Conservation (phyloP, 2,113 vertebrate genomes). For the Polypterus bichir region DNA sequence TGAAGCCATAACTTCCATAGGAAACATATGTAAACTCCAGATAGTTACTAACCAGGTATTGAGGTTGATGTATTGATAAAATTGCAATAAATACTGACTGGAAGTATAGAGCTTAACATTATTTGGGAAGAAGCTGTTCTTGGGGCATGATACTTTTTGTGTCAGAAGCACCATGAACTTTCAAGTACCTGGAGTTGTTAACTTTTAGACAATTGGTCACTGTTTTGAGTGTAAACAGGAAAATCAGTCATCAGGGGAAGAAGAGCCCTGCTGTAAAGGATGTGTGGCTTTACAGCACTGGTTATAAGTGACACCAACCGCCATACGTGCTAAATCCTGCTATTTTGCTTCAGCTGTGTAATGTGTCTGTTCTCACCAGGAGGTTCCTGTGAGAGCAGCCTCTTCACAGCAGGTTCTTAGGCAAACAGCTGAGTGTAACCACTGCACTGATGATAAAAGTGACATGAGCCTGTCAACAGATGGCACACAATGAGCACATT, state of each 20-base stretch:
- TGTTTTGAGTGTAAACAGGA: slow-evolving; percentile 33
- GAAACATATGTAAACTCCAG: too few relatives aligned
- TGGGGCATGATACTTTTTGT: too few relatives aligned
- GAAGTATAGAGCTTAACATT: too few relatives aligned
- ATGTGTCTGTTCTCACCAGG: slow-evolving; percentile 46
- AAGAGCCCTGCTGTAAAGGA: background rate
- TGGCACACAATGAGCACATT: slow-evolving; percentile 2
- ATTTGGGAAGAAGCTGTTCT: too few relatives aligned
- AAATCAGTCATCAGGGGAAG: slow-evolving; percentile 12
- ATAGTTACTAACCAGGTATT: too few relatives aligned
- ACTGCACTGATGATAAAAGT: slow-evolving; percentile 32
- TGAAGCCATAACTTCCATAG: too few relatives aligned
- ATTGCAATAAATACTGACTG: too few relatives aligned
- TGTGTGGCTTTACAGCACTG: background rate
- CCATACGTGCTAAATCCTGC: slow-evolving; percentile 1
- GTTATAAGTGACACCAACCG: background rate
- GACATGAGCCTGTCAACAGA: slow-evolving; percentile 42
- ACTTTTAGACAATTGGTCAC: slow-evolving; percentile 13
- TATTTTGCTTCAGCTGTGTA: slow-evolving; percentile 33
- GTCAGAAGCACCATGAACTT: background rate
- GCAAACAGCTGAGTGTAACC: slow-evolving; percentile 43
- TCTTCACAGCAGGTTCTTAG: slow-evolving; percentile 41
- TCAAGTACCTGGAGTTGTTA: background rate
- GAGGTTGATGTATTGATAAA: too few relatives aligned
- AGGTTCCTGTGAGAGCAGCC: slow-evolving; percentile 45